Conservation (phyloP, 2,113 vertebrate species). For the Struthidea cinerea region DNA sequence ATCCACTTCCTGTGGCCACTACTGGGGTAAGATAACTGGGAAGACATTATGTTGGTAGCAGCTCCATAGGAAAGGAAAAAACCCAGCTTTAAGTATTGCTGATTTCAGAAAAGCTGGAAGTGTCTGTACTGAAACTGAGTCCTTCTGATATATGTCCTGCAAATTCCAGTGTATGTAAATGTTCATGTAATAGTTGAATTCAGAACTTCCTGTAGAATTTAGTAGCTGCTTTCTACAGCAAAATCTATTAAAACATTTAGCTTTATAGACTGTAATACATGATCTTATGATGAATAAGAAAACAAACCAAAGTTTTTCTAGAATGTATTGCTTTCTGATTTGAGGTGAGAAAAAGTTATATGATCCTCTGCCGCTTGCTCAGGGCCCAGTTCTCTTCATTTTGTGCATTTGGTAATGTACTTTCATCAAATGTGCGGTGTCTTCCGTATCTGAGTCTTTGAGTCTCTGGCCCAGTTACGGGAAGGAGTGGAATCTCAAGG, state of each 20-base stretch:
- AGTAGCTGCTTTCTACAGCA: neutral
- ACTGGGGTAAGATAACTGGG: slow-evolving; percentile 81
- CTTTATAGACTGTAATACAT: neutral
- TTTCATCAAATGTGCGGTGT: neutral
- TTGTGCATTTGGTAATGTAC: neutral
- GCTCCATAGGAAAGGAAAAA: neutral
- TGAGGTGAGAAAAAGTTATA: neutral
- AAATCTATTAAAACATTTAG: neutral
- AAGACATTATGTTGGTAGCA: neutral
- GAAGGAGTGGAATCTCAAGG: neutral
- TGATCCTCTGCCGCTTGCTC: neutral
- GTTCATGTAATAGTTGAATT: neutral
- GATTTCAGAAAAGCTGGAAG: neutral
- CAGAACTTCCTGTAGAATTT: neutral
- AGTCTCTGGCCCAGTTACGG: neutral
- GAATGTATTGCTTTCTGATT: neutral
- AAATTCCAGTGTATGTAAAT: neutral
- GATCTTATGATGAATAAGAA: neutral
- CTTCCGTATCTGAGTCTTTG: neutral
- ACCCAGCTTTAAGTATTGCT: neutral
- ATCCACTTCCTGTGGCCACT: slow-evolving; percentile 91
- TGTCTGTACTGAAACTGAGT: neutral
- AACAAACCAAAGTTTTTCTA: neutral
- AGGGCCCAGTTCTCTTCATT: neutral
- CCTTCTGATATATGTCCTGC: neutral